Evolutionary conservation across 2,113 vertebrate species (phyloP), one percentile per base, ranked within the genome.

Genomic region (Aldabrachelys gigantea): DNA sequence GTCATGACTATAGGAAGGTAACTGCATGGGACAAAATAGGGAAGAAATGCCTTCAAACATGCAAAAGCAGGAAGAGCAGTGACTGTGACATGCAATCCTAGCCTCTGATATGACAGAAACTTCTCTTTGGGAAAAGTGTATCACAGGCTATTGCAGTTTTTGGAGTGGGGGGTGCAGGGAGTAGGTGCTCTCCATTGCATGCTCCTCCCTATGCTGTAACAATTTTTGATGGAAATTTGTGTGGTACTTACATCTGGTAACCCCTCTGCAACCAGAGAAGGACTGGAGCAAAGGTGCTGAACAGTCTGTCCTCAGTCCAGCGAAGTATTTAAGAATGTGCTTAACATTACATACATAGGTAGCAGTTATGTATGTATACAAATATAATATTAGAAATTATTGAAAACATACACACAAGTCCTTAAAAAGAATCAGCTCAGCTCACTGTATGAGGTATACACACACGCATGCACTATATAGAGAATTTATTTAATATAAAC

Each of bases 1-100:
- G 72, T 91, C 91, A 41, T 80, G 82, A 85, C 76, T 94, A 82
- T 82, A 93, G 50, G 11, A 94, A 91, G 29, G 21, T 69, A 82
- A 87, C 93, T 76, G 1, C 82, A 87, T n/a, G 56, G 59, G 1
- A 80, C 93, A 92, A 91, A 89, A 3, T 21, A 6, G 47, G 87
- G 44, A n/a, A 9, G 27, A 85, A 84, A 90, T 65, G 8, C 12
- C 90, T 94, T 93, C 76, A 59, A 87, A 87, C 29, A 79, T 7
- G 5, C 11, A 84, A 86, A 80, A 82, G 6, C 24, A 88, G 92
- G 95, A 87, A 91, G 87, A 90, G 31, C 50, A 65, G 1, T 80
- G 75, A 57, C 29, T 80, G 11, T 91, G 88, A 5, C 19, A 35
- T 5, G 1, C 35, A 22, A 5, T 5, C 57, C 57, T 29, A 13